A percentile compares a stretch with the other conserved stretches of the same genome.
Conservation (phyloP, 2,113 vertebrate genomes). For the Myocastor coypus region DNA sequence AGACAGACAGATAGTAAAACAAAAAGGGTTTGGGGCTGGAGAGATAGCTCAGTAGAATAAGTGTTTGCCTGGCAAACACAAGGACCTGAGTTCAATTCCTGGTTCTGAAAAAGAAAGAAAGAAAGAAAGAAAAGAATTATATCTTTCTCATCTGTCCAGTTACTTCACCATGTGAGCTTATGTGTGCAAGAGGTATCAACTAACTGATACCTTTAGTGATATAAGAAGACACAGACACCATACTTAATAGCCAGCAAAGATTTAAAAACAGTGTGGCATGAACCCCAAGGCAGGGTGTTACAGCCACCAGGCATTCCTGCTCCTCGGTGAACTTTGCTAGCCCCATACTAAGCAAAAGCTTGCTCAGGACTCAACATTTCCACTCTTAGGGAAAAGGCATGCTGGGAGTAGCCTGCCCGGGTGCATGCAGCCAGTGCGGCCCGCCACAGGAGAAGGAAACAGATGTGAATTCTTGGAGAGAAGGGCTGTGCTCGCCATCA, state of each 20-base stretch:
- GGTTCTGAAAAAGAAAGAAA: too few species aligned
- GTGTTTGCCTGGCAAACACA: too few species aligned
- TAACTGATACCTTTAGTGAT: not conserved
- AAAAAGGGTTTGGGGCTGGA: too few species aligned
- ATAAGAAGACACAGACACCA: not conserved
- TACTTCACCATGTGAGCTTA: not conserved
- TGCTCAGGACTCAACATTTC: not conserved
- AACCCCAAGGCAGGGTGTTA: not conserved
- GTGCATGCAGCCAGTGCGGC: too few species aligned
- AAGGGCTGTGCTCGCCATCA: not conserved
- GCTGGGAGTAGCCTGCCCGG: not conserved
- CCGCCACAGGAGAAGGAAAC: not conserved
- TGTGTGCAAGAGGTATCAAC: not conserved
- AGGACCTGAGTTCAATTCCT: too few species aligned
- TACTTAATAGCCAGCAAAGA: not conserved
- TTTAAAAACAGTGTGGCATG: not conserved
- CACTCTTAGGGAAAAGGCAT: not conserved
- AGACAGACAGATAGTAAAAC: too few species aligned
- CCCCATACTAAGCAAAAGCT: not conserved
- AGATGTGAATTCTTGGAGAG: not conserved
- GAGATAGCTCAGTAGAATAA: too few species aligned
- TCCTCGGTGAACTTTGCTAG: not conserved
- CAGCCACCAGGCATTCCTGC: not conserved
- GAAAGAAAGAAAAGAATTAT: too few species aligned
- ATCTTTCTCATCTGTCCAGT: not conserved